Evolutionary conservation across 2,797 vertebrate genomes (phyloP).

Genomic region (Oreortyx pictus): DNA sequence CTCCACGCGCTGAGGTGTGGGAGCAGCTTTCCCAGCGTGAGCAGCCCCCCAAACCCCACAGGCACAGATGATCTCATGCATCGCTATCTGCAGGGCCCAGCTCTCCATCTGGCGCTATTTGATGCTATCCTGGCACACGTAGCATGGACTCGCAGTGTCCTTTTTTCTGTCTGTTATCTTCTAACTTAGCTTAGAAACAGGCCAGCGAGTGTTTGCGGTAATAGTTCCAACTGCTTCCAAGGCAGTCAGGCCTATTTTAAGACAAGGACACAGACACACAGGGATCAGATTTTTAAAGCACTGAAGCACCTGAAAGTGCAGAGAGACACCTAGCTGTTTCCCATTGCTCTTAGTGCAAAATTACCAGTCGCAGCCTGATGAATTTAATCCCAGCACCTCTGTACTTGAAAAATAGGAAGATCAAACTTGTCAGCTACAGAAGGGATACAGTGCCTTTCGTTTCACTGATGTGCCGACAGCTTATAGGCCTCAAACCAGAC

Average conservation of each 20-base stretch:
- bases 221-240: slow-evolving; percentile 5
- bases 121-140: not conserved
- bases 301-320: slow-evolving; percentile 60
- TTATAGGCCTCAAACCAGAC: not conserved
- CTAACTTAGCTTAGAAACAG: slow-evolving; percentile 9
- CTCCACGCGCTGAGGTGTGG: not conserved
- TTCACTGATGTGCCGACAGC: not conserved
- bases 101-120: not conserved
- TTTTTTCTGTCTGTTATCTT: slow-evolving; percentile 24
- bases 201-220: not conserved
- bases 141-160: not conserved
- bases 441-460: not conserved
- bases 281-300: slow-evolving; percentile 47
- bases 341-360: slow-evolving; percentile 18
- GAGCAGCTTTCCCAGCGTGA: not conserved
- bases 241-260: not conserved
- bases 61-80: not conserved
- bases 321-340: slow-evolving; percentile 70
- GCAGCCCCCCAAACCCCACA: rapidly evolving
- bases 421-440: not conserved
- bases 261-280: not conserved
- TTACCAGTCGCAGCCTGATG: not conserved
- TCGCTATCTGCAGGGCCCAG: not conserved
- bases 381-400: not conserved
- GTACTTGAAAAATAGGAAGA: not conserved